phyloP scores from a whole-genome alignment of 2,888 invertebrate species.

The Psylliodes chrysocephalus region DNA sequence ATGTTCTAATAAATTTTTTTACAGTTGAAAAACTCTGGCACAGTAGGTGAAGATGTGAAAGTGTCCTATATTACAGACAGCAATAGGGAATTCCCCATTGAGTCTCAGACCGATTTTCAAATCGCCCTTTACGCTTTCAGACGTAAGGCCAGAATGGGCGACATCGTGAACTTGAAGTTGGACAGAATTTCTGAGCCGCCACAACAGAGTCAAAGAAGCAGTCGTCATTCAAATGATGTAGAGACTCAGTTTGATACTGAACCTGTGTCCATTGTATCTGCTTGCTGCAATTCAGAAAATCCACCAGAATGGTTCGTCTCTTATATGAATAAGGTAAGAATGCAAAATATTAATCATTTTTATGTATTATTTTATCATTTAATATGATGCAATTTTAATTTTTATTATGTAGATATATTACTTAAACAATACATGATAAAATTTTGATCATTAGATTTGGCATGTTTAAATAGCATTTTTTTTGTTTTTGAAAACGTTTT shows the following conservation, averaged over 20 bases:
- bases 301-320: constrained; percentile 54
- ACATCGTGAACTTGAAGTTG: constrained; percentile 59
- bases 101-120: constrained; percentile 63
- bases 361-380: no score
- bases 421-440: no score
- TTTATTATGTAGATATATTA: no score
- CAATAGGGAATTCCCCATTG: constrained; percentile 62
- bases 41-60: constrained; percentile 59
- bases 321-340: constrained; percentile 50
- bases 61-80: constrained; percentile 63
- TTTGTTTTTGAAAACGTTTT: no score
- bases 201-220: constrained; percentile 28
- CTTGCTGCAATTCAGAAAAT: constrained; percentile 42
- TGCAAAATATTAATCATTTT: no score
- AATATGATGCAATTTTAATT: no score
- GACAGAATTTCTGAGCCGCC: constrained; percentile 53
- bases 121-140: constrained; percentile 62
- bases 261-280: constrained; percentile 38
- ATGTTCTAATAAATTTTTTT: constrained; percentile 28
- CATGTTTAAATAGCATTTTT: no score
- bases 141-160: constrained; percentile 58
- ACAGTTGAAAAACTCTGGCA: constrained; percentile 63
- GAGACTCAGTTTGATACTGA: constrained; percentile 53
- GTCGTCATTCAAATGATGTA: constrained; percentile 50
- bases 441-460: no score